Base-by-base conservation (phyloP, 2,888 invertebrate genomes). In the Yponomeuta cagnagella region DNA sequence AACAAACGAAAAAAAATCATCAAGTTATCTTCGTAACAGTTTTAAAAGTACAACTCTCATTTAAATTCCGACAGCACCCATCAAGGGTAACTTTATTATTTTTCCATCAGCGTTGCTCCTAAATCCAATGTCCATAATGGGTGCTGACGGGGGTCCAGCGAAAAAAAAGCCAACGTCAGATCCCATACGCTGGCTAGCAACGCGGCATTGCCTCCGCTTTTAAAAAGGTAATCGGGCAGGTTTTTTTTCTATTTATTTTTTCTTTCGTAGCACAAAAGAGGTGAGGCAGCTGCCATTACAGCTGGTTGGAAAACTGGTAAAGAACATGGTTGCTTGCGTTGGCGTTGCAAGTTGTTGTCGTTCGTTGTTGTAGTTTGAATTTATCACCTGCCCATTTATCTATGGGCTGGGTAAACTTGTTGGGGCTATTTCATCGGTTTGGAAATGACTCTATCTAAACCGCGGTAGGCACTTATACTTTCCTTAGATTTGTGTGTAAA, bases 101-200 rank as follows among this genome's bases (percentile, higher is more conserved):
- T 58, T 58, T 15, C 52, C 52, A 58, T 58, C 52, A 58, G 52
- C 12, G 52, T 15, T 12, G 52, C 52, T 58, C 15, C 52, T 58
- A 58, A 79, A 83, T 88, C 85, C 75, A 80, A 86, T 85, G 84
- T 79, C 77, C 81, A 79, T 89, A 87, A 90, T 88, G 82, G 85
- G 75, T 77, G 79, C 79, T 78, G 83, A 79, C 79, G 75, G 74
- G 77, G 74, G 73, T 75, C 75, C 68, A 68, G 12, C 80, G 85
- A 86, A 69, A 69, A 80, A 85, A 86, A 70, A 33, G 15, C 23
- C 67, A 67, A 70, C 43, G 43, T 67, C 67, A 80, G 81, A 78
- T 84, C 84, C 82, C 85, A 79, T 77, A 82, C 84, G 78, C 78
- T 48, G 65, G 5, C 63, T 65, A 52, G 70, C 6, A 43, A 43